These are phyloP conservation scores for Vicugna pacos DNA, from an alignment of 2,113 vertebrate species.

Conservation along the genomic window DNA sequence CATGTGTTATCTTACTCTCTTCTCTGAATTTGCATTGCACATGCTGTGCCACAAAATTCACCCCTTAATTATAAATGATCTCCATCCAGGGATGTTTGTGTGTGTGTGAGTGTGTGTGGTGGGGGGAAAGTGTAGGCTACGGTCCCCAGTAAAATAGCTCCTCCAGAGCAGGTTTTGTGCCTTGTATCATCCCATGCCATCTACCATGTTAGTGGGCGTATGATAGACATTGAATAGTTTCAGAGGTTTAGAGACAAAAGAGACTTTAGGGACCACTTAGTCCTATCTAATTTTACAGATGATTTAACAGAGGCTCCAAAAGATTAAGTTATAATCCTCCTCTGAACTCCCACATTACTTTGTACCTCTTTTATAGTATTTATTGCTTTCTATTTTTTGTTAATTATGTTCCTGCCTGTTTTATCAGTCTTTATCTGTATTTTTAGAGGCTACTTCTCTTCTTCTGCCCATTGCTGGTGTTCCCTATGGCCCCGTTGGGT, in stretches of 20 bases:
- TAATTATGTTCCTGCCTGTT: constrained; percentile 47
- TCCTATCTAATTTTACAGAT: constrained; percentile 45
- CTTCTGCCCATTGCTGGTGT: neutral
- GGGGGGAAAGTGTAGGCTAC: no score
- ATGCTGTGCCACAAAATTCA: neutral
- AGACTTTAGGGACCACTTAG: neutral
- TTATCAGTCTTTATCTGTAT: neutral
- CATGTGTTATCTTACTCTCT: neutral
- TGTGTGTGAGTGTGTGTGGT: neutral
- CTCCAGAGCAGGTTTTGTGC: neutral
- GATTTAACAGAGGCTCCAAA: constrained; percentile 32
- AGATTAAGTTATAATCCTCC: neutral
- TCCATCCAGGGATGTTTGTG: neutral
- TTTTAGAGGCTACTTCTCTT: neutral
- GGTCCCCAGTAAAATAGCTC: neutral
- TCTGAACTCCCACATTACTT: constrained; percentile 16
- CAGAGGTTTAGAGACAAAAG: neutral
- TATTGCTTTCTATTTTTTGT: neutral
- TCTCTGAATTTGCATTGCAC: neutral
- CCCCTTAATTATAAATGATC: neutral
- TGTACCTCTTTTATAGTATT: neutral
- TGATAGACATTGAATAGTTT: neutral
- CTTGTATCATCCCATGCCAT: neutral
- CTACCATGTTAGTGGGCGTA: neutral
- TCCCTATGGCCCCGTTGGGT: neutral